These are phyloP conservation scores for Melieria crassipennis DNA, from an alignment of 2,888 invertebrate genomes.

Conservation along the genomic window DNA sequence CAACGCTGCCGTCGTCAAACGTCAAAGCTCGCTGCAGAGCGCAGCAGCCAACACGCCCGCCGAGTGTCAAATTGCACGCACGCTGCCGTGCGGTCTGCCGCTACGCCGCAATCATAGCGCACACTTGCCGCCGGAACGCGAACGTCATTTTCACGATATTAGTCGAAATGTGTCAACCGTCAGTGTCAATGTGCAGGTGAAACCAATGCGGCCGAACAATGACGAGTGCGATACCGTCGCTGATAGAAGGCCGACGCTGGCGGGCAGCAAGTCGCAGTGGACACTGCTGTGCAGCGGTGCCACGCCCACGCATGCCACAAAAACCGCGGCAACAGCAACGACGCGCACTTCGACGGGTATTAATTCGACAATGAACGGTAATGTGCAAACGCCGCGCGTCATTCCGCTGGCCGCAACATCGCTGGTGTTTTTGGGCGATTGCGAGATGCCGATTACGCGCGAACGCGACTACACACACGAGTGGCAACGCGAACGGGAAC, in stretches of 20 bases:
- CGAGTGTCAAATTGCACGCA: slow-evolving; percentile 23
- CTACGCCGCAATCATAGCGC: slow-evolving; percentile 27
- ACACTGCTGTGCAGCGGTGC: slow-evolving; percentile 54
- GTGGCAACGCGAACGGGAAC: background rate
- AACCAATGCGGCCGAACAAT: slow-evolving; percentile 12
- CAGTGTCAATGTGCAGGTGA: slow-evolving; percentile 49
- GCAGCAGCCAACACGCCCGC: slow-evolving; percentile 9
- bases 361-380: slow-evolving; percentile 38
- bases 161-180: slow-evolving; percentile 40
- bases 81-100: background rate
- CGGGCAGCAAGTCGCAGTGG: slow-evolving; percentile 48
- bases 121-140: background rate
- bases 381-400: slow-evolving; percentile 44
- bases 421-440: slow-evolving; percentile 56
- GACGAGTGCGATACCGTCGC: background rate
- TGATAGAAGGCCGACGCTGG: too few relatives aligned
- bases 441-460: slow-evolving; percentile 57
- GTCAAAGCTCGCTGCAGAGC: slow-evolving; percentile 31
- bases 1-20: slow-evolving; percentile 32
- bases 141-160: background rate
- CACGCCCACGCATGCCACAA: slow-evolving; percentile 26
- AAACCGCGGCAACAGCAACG: slow-evolving; percentile 19
- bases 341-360: slow-evolving; percentile 13
- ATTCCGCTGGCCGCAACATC: slow-evolving; percentile 52
- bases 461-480: slow-evolving; percentile 10